phyloP scores from a whole-genome alignment of 2,797 vertebrate species.

The Sebastiscus albofasciatus region DNA sequence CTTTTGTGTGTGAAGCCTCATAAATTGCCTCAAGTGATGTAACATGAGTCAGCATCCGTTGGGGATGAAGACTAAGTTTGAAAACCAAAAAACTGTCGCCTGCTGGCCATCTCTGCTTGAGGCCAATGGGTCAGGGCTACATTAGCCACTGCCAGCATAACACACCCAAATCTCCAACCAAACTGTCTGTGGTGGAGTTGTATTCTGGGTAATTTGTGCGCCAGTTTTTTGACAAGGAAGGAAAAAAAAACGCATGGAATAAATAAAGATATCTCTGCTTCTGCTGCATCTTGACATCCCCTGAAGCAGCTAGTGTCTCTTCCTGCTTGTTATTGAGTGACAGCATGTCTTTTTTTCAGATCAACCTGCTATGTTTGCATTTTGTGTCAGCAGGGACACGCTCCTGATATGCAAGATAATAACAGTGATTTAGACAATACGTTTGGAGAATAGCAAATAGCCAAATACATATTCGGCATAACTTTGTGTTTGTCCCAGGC shows the following conservation, averaged over 20 bases:
- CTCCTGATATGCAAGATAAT: slow-evolving; percentile 15
- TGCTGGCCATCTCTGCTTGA: neutral
- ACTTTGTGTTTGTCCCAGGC: slow-evolving; percentile 26
- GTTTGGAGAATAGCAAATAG: slow-evolving; percentile 37
- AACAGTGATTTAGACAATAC: slow-evolving; percentile 8
- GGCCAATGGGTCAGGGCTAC: neutral
- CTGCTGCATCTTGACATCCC: neutral
- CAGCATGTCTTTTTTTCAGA: neutral
- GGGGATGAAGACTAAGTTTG: neutral
- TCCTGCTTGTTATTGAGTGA: neutral
- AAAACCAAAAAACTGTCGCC: neutral
- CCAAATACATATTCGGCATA: slow-evolving; percentile 20
- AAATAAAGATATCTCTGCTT: neutral
- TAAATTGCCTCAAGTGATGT: neutral
- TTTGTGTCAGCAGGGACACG: slow-evolving; percentile 1
- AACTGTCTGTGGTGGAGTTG: neutral
- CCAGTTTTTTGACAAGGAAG: neutral
- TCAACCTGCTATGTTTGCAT: slow-evolving; percentile 1
- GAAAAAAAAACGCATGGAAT: neutral
- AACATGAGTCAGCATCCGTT: neutral
- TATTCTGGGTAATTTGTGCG: neutral
- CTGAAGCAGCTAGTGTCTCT: neutral
- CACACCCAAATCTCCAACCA: neutral
- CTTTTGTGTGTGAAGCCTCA: neutral
- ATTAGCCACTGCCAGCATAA: neutral